These are phyloP conservation scores for Hippoglossus hippoglossus DNA, from an alignment of 2,797 vertebrate genomes.

Conservation along the genomic window DNA sequence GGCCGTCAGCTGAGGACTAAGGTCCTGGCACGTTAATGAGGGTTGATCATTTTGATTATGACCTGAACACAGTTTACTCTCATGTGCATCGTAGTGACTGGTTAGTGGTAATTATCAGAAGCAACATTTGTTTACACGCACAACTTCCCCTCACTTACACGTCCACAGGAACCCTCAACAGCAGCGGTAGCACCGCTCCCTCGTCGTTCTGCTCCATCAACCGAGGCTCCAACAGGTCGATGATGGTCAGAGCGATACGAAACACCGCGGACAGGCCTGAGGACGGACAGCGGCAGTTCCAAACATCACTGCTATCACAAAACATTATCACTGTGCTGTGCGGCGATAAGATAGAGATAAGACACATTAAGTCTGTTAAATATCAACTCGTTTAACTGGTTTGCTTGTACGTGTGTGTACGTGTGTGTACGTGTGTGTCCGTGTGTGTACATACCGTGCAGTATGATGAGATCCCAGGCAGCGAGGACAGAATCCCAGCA, in stretches of 20 bases:
- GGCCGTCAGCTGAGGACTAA: too few relatives aligned
- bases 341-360: too few relatives aligned
- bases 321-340: neutral
- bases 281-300: neutral
- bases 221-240: slow-evolving; percentile 80
- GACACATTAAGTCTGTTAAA: too few relatives aligned
- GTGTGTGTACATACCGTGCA: slow-evolving; percentile 70
- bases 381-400: too few relatives aligned
- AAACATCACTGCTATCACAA: neutral
- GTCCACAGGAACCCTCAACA: slow-evolving; percentile 82
- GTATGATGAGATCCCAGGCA: slow-evolving; percentile 83
- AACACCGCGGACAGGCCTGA: slow-evolving; percentile 80
- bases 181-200: slow-evolving; percentile 72
- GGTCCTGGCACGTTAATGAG: too few relatives aligned
- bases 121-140: too few relatives aligned
- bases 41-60: too few relatives aligned
- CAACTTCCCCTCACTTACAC: slow-evolving; percentile 72
- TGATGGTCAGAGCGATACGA: slow-evolving; percentile 75
- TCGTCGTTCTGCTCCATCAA: slow-evolving; percentile 80
- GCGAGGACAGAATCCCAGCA: slow-evolving; percentile 86
- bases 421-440: neutral
- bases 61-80: too few relatives aligned
- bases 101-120: too few relatives aligned
- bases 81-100: too few relatives aligned
- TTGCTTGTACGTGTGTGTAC: neutral